Evolutionary conservation across 2,888 invertebrate species (phyloP).

Genomic region (Mythimna ferrago): DNA sequence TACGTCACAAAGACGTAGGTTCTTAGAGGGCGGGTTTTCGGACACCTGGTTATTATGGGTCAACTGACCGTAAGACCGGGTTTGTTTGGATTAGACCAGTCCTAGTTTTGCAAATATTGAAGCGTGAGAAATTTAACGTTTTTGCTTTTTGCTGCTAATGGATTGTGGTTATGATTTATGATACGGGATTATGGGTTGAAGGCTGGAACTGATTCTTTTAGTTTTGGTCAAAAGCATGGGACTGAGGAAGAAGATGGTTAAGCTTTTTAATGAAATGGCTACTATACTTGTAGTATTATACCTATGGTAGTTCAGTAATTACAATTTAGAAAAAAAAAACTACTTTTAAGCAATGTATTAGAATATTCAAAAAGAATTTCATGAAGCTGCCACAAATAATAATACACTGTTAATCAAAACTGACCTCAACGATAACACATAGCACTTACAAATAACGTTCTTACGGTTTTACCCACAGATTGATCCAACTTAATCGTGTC

Average conservation of each 20-base stretch:
- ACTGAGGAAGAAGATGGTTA: neutral
- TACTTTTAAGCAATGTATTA: neutral
- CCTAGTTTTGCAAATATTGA: conserved; percentile 78
- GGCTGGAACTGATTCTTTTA: conserved; percentile 48
- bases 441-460: conserved; percentile 59
- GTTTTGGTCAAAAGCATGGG: conserved; percentile 16
- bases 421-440: conserved; percentile 44
- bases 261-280: neutral
- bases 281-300: neutral
- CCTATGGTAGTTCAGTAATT: neutral
- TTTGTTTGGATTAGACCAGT: conserved; percentile 83
- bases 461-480: conserved; percentile 65
- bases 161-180: conserved; percentile 60
- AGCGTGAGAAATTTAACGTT: conserved; percentile 86
- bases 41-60: conserved; percentile 83
- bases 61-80: conserved; percentile 85
- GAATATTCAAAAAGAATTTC: neutral
- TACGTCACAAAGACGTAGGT: conserved; percentile 80
- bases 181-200: conserved; percentile 36
- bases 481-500: conserved; percentile 76
- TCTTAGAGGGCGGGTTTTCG: conserved; percentile 85
- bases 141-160: conserved; percentile 66
- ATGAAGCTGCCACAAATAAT: conserved; percentile 2
- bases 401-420: conserved; percentile 15
- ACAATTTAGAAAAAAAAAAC: neutral